These are phyloP conservation scores for Coecobrya sp. DNA, from an alignment of 2,888 invertebrate species.

Conservation along the genomic window DNA sequence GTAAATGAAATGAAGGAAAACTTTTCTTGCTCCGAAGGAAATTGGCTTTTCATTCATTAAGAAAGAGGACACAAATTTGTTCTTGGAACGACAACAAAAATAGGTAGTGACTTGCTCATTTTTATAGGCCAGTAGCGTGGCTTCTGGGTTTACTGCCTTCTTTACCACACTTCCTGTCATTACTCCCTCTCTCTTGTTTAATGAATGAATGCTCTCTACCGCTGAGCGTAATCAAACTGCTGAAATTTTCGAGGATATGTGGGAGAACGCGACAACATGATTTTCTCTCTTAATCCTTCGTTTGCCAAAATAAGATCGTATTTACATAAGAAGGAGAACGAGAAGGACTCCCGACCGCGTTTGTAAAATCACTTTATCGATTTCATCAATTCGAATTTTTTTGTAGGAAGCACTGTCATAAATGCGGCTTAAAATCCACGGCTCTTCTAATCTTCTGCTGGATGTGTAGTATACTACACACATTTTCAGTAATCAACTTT, in stretches of 20 bases:
- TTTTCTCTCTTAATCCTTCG: background rate
- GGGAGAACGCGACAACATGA: background rate
- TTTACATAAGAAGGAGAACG: background rate
- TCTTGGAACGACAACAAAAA: constrained; percentile 39
- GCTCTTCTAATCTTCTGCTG: background rate
- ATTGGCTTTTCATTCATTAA: constrained; percentile 78
- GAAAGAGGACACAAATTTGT: constrained; percentile 67
- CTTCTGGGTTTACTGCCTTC: background rate
- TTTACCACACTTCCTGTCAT: constrained; percentile 36
- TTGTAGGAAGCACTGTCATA: background rate
- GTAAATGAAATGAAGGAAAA: constrained; percentile 59
- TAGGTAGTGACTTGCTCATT: background rate
- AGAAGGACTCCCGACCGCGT: background rate
- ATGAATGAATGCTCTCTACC: background rate
- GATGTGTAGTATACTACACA: background rate
- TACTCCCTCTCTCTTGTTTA: background rate
- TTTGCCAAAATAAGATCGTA: background rate
- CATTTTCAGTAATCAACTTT: constrained; percentile 47
- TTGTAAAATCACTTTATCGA: background rate
- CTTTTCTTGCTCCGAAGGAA: constrained; percentile 57
- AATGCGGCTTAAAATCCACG: background rate
- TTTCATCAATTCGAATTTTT: background rate
- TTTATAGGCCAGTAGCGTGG: background rate
- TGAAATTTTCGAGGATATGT: background rate
- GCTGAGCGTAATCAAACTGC: background rate